Percentiles rank a stretch among this genome's conserved stretches.
Conservation (phyloP, 2,888 invertebrate species). For the Pammene aurita region DNA sequence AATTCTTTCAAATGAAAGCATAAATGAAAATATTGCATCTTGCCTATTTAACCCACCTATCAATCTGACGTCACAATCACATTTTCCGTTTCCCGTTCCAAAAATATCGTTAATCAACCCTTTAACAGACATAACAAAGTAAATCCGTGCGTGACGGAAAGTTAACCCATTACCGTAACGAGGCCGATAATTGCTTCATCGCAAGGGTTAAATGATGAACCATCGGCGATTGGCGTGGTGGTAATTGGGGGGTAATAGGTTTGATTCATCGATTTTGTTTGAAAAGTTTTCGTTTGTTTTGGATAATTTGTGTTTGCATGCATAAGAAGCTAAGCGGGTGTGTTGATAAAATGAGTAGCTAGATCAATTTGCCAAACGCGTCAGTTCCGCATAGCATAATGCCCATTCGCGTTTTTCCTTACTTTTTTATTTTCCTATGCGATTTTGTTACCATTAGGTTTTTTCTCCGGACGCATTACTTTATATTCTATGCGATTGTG, state of each 20-base stretch:
- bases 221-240: constrained; percentile 36
- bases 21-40: no score
- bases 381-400: no score
- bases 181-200: constrained; percentile 40
- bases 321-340: no score
- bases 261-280: constrained; percentile 42
- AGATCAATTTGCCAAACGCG: no score
- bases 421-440: no score
- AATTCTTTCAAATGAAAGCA: no score
- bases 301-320: not conserved
- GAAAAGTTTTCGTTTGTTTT: constrained; percentile 8
- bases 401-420: no score
- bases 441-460: no score
- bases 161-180: constrained; percentile 41
- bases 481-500: no score
- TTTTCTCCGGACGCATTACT: no score
- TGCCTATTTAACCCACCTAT: not conserved
- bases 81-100: constrained; percentile 10
- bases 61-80: constrained; percentile 17
- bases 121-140: constrained; percentile 36
- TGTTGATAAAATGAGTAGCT: no score
- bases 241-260: constrained; percentile 41
- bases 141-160: constrained; percentile 41
- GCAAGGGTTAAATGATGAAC: constrained; percentile 39
- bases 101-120: constrained; percentile 37